Percentiles rank a stretch among this genome's conserved stretches.
phyloP scores from a whole-genome alignment of 2,797 vertebrate species.

The Mus minutoides region DNA sequence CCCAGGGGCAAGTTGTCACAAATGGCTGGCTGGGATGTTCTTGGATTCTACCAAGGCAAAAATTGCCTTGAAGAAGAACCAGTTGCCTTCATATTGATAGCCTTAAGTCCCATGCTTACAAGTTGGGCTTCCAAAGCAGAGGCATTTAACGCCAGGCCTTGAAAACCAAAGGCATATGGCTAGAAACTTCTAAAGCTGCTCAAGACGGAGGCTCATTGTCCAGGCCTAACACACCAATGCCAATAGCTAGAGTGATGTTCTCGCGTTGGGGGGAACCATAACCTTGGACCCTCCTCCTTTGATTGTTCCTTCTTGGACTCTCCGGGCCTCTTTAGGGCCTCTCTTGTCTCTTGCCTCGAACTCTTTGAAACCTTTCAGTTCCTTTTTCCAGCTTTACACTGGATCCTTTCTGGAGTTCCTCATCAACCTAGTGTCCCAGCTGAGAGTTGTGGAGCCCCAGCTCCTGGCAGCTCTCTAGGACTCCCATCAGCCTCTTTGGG shows the following conservation, averaged over 20 bases:
- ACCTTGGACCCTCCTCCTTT: not conserved
- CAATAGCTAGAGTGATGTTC: not conserved
- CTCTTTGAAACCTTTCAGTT: not conserved
- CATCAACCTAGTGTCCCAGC: not conserved
- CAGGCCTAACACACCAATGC: not conserved
- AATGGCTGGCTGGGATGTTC: not conserved
- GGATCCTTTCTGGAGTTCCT: not conserved
- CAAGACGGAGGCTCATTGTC: not conserved
- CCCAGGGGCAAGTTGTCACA: not conserved
- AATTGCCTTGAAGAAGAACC: not conserved
- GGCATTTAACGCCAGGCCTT: not conserved
- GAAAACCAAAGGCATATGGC: not conserved
- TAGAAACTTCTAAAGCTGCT: not conserved
- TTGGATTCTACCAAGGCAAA: not conserved
- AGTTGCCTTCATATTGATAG: not conserved
- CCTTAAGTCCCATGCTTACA: not conserved
- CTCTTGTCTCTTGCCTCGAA: not conserved
- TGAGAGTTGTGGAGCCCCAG: not conserved
- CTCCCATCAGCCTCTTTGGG: not conserved
- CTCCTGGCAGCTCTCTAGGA: not conserved
- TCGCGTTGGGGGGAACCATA: not conserved
- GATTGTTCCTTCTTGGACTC: not conserved
- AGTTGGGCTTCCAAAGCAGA: not conserved
- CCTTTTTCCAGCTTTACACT: not conserved
- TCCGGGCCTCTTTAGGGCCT: not conserved